Evolutionary conservation across 2,113 vertebrate species (phyloP).

Genomic region (Trochalopteron elliotii): DNA sequence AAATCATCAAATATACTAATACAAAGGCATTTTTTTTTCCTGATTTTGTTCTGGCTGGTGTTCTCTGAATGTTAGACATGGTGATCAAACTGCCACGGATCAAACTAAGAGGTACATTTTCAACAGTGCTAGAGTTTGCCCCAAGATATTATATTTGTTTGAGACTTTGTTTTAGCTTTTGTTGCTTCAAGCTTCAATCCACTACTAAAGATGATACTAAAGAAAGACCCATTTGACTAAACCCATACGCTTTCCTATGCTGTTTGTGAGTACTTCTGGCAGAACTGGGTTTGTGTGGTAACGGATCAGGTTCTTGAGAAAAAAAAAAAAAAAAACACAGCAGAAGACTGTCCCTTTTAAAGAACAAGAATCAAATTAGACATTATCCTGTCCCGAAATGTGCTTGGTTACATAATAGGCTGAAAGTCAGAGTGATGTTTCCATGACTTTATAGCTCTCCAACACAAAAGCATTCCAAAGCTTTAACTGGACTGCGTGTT

Average conservation of each 20-base stretch:
- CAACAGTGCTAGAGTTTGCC: not conserved
- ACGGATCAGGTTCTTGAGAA: not conserved
- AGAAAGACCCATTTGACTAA: not conserved
- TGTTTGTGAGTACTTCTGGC: not conserved
- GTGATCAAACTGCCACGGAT: not conserved
- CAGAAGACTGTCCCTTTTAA: not conserved
- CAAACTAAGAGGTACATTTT: not conserved
- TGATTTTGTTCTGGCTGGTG: not conserved
- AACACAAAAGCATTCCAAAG: not conserved
- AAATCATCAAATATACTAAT: not conserved
- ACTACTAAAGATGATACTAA: not conserved
- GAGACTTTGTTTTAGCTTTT: not conserved
- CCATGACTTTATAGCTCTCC: not conserved
- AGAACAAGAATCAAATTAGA: not conserved
- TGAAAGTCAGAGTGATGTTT: not conserved
- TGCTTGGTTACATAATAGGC: not conserved
- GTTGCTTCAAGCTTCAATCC: not conserved
- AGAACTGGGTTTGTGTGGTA: not conserved
- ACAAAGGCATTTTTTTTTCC: accelerated
- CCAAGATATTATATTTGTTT: not conserved
- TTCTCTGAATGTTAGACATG: not conserved
- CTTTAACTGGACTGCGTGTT: not conserved
- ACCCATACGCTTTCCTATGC: not conserved
- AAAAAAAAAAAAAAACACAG: not conserved
- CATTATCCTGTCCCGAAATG: not conserved